These are phyloP conservation scores for Lingula anatina DNA, from an alignment of 2,888 invertebrate genomes.

Conservation along the genomic window DNA sequence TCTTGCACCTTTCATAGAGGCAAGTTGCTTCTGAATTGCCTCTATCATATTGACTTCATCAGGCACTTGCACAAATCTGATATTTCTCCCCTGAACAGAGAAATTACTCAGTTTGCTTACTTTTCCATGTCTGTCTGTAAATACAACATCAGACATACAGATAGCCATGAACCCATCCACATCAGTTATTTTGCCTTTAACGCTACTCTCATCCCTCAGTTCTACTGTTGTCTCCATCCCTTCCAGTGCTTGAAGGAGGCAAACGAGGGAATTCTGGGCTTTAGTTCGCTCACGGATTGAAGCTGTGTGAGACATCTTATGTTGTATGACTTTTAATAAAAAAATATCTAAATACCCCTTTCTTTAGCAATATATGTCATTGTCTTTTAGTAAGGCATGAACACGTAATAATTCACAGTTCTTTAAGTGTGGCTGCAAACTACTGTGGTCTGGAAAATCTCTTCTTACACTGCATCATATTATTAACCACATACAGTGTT, in stretches of 20 bases:
- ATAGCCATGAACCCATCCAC: slow-evolving; percentile 37
- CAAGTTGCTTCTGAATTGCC: slow-evolving; percentile 14
- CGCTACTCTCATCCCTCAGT: slow-evolving; percentile 30
- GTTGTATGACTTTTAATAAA: too few species aligned
- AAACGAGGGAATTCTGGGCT: slow-evolving; percentile 24
- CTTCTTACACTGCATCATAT: too few species aligned
- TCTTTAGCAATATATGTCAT: too few species aligned
- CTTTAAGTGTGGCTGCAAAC: too few species aligned
- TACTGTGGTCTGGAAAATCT: too few species aligned
- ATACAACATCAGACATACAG: slow-evolving; percentile 25
- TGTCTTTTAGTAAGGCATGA: too few species aligned
- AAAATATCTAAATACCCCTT: too few species aligned
- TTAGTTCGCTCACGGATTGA: slow-evolving; percentile 24
- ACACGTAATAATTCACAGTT: too few species aligned
- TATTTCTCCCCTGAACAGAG: slow-evolving; percentile 34
- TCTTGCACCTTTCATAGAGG: too few species aligned
- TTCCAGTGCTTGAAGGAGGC: slow-evolving; percentile 31
- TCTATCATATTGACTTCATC: slow-evolving; percentile 36
- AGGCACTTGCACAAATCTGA: slow-evolving; percentile 45
- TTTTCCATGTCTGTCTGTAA: slow-evolving; percentile 12
- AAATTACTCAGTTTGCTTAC: slow-evolving; percentile 21
- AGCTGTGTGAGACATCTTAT: too few species aligned
- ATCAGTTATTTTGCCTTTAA: slow-evolving; percentile 23
- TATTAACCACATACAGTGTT: too few species aligned
- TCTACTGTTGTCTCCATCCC: slow-evolving; percentile 33